Evolutionary conservation across 2,888 invertebrate species (phyloP).

Genomic region (Lycaena phlaeas): DNA sequence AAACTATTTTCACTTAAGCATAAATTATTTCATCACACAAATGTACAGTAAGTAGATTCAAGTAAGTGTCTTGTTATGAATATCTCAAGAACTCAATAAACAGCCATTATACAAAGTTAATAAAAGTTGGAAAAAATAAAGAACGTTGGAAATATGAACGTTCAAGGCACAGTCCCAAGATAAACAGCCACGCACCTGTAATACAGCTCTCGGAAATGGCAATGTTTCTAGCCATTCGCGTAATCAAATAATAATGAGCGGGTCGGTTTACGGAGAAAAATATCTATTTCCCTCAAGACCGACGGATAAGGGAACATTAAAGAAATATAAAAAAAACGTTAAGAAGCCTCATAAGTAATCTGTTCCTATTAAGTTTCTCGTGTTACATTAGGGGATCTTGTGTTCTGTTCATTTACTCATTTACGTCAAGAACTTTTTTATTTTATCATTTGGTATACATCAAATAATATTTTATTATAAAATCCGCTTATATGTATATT

Average conservation of each 20-base stretch:
- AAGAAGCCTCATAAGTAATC: neutral
- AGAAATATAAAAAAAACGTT: slow-evolving; percentile 1
- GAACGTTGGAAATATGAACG: neutral
- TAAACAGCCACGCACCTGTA: slow-evolving; percentile 9
- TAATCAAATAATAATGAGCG: slow-evolving; percentile 19
- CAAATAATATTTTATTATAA: neutral
- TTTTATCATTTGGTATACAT: neutral
- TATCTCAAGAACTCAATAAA: slow-evolving; percentile 12
- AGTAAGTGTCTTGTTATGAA: neutral
- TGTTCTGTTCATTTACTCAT: neutral
- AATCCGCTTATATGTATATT: slow-evolving; percentile 1
- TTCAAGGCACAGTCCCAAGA: neutral
- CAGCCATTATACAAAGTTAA: slow-evolving; percentile 11
- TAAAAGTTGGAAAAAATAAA: neutral
- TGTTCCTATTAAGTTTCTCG: slow-evolving; percentile 1
- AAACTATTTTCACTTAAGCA: too few relatives aligned
- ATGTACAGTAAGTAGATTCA: too few relatives aligned
- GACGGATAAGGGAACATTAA: neutral
- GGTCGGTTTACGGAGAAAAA: neutral
- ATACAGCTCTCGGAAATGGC: slow-evolving; percentile 9
- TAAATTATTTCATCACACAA: too few relatives aligned
- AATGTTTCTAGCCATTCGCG: slow-evolving; percentile 11
- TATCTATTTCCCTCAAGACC: neutral
- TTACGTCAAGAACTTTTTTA: neutral
- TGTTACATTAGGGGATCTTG: neutral